These are phyloP conservation scores for Campopleginae sp. DNA, from an alignment of 2,888 invertebrate genomes.

Conservation along the genomic window DNA sequence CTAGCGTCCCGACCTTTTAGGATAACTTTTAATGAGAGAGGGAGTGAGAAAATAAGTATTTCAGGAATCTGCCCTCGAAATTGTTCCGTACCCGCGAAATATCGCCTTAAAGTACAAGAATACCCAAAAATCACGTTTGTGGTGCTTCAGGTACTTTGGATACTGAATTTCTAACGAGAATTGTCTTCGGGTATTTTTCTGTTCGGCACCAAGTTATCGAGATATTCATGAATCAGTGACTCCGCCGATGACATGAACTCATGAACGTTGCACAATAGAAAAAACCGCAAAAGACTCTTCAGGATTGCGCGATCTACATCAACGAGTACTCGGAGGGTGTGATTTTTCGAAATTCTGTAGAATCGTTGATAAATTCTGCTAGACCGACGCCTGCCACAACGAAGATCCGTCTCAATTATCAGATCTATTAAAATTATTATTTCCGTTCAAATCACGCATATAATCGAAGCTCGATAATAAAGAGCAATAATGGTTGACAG, in stretches of 20 bases:
- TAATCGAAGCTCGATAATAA: constrained; percentile 62
- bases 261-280: neutral
- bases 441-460: constrained; percentile 69
- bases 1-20: constrained; percentile 12
- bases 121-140: neutral
- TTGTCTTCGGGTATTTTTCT: neutral
- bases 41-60: neutral
- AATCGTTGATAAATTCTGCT: neutral
- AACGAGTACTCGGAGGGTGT: neutral
- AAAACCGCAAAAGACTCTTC: neutral
- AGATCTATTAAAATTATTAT: constrained; percentile 7
- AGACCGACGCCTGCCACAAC: constrained; percentile 8
- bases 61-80: constrained; percentile 2
- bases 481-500: constrained; percentile 66
- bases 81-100: neutral
- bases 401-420: neutral
- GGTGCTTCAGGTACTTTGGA: neutral
- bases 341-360: neutral
- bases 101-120: neutral
- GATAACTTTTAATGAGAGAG: neutral
- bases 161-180: neutral
- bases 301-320: neutral
- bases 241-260: neutral
- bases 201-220: neutral
- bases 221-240: neutral